Evolutionary conservation across 1,140 invertebrate genomes (phyloP).

Genomic region (Hyphantria cunea): DNA sequence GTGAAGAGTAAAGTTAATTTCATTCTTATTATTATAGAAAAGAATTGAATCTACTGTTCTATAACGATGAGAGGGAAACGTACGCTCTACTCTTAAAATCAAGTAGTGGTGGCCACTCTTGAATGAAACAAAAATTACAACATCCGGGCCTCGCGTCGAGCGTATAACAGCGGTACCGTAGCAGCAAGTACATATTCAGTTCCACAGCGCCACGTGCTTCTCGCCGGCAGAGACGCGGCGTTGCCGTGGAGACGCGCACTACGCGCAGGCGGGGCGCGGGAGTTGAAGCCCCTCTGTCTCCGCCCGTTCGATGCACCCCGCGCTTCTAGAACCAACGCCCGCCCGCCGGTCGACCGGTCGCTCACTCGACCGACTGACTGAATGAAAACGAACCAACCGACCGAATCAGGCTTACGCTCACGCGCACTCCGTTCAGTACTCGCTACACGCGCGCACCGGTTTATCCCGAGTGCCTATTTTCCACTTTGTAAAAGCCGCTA

Average conservation of each 20-base stretch:
- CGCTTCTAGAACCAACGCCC: slow-evolving; percentile 11
- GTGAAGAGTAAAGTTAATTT: no score
- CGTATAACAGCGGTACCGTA: background rate
- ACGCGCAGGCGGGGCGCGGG: slow-evolving; percentile 29
- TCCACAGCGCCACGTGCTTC: slow-evolving; percentile 25
- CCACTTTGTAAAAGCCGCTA: slow-evolving; percentile 31
- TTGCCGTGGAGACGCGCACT: slow-evolving; percentile 29
- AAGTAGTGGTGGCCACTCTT: no score
- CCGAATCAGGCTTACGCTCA: slow-evolving; percentile 5
- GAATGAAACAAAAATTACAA: no score
- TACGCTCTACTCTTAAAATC: no score
- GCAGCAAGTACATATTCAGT: background rate
- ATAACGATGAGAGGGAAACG: no score
- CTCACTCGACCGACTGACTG: slow-evolving; percentile 1
- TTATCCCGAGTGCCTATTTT: slow-evolving; percentile 40
- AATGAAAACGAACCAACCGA: slow-evolving; percentile 16
- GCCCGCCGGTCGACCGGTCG: slow-evolving; percentile 2
- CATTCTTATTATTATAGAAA: no score
- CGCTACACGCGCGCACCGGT: slow-evolving; percentile 39
- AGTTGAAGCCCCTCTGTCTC: slow-evolving; percentile 13
- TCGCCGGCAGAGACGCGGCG: slow-evolving; percentile 21
- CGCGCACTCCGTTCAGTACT: slow-evolving; percentile 34
- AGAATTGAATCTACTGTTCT: no score
- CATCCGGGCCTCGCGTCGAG: background rate
- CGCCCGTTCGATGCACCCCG: slow-evolving; percentile 13